Conservation (phyloP, 2,797 vertebrate genomes). For the Parotocinclus haroldoi region DNA sequence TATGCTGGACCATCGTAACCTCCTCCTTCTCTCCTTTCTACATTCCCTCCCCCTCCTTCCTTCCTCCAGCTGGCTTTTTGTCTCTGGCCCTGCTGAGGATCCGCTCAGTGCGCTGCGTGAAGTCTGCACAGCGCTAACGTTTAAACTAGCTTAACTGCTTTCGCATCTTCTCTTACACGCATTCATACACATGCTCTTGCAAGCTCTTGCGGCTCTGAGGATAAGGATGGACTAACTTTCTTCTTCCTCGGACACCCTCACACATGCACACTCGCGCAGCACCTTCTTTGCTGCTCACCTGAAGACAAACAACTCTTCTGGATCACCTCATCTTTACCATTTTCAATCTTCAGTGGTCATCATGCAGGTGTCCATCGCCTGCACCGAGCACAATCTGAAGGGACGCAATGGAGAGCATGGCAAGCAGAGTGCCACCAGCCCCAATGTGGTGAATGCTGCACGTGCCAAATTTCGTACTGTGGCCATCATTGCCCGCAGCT, state of each 20-base stretch:
- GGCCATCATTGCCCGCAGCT: constrained; percentile 94
- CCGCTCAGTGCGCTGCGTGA: constrained; percentile 41
- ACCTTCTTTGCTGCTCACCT: constrained; percentile 28
- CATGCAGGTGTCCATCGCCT: constrained; percentile 99
- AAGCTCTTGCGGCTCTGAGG: neutral
- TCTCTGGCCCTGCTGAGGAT: constrained; percentile 42
- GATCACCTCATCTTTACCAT: constrained; percentile 7
- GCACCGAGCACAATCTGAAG: constrained; percentile 97
- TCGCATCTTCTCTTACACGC: too few relatives aligned
- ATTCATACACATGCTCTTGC: neutral
- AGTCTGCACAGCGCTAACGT: constrained; percentile 37
- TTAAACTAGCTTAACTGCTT: neutral
- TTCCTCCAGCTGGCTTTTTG: constrained; percentile 47
- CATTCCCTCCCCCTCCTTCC: constrained; percentile 46
- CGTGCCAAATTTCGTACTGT: constrained; percentile 96
- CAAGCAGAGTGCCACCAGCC: constrained; percentile 86
- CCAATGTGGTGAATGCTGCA: constrained; percentile 92
- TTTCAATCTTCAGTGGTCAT: constrained; percentile 47
- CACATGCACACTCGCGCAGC: neutral
- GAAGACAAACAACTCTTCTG: constrained; percentile 20
- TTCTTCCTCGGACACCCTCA: neutral
- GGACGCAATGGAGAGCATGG: constrained; percentile 92
- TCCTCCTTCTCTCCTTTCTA: constrained; percentile 29
- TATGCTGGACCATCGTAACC: constrained; percentile 50
- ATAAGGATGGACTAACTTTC: constrained; percentile 24